These are phyloP conservation scores for Ia io DNA, from an alignment of 2,113 vertebrate genomes.

Conservation along the genomic window DNA sequence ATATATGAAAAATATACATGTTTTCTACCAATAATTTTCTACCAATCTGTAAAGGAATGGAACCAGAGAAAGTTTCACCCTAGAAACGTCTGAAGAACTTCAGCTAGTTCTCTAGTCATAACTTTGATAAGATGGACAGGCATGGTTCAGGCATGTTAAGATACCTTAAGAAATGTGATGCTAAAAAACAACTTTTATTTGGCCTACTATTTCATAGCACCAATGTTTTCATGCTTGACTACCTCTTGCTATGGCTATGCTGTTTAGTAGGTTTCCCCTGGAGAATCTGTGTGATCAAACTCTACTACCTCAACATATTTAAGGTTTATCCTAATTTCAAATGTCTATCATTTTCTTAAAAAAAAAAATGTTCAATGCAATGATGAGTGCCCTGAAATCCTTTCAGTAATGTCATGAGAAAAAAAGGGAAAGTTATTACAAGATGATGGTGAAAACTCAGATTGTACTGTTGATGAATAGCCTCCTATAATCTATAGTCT, in stretches of 20 bases:
- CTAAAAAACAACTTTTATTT: not conserved
- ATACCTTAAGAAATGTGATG: not conserved
- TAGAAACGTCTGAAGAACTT: not conserved
- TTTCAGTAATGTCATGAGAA: not conserved
- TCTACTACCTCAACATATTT: not conserved
- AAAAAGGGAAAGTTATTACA: not conserved
- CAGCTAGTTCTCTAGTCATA: not conserved
- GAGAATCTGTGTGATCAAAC: slow-evolving; percentile 21
- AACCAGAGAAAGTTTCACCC: not conserved
- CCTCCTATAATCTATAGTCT: too few relatives aligned
- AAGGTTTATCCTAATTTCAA: not conserved
- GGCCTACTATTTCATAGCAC: not conserved
- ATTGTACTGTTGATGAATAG: not conserved
- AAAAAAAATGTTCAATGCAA: not conserved
- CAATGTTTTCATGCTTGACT: not conserved
- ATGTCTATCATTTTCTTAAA: not conserved
- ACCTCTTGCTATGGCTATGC: not conserved
- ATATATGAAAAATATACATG: not conserved
- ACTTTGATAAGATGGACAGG: not conserved
- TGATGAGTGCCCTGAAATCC: not conserved
- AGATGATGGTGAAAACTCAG: not conserved
- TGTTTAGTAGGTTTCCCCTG: not conserved
- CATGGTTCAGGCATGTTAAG: not conserved
- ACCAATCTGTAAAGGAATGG: not conserved
- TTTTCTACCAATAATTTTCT: not conserved